Percentiles rank a stretch among this genome's conserved stretches.
phyloP scores from a whole-genome alignment of 2,888 invertebrate species.

The Terebella lapidaria region DNA sequence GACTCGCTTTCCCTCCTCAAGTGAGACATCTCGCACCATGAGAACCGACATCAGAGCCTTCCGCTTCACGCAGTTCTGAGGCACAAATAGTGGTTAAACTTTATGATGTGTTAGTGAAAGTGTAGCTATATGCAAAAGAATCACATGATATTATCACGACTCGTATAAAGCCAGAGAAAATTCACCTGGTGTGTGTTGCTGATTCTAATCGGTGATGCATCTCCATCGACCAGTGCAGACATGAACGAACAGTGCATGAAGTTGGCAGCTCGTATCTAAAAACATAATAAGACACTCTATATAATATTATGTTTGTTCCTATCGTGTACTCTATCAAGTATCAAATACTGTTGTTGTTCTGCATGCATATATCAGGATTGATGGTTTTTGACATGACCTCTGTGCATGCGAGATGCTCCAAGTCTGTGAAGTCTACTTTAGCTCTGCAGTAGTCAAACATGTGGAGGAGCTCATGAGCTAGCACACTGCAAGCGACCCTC shows the following conservation, averaged over 20 bases:
- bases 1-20: constrained; percentile 67
- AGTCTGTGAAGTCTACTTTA: constrained; percentile 79
- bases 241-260: constrained; percentile 85
- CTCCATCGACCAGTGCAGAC: constrained; percentile 73
- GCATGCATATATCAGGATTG: too few relatives aligned
- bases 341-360: too few relatives aligned
- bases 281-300: neutral
- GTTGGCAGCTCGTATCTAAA: constrained; percentile 80
- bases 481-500: constrained; percentile 55
- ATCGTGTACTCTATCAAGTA: neutral
- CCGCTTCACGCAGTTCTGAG: constrained; percentile 74
- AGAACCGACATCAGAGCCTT: constrained; percentile 81
- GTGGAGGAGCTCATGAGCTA: constrained; percentile 90
- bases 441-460: constrained; percentile 93
- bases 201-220: constrained; percentile 68
- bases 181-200: constrained; percentile 72
- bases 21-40: constrained; percentile 71
- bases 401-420: constrained; percentile 89
- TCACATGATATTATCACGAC: neutral
- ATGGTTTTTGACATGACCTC: too few relatives aligned
- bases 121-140: neutral
- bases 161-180: neutral
- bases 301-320: neutral
- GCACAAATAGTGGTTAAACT: neutral
- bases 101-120: neutral